Evolutionary conservation across 1,140 invertebrate genomes (phyloP).

Genomic region (Drosophila elegans): DNA sequence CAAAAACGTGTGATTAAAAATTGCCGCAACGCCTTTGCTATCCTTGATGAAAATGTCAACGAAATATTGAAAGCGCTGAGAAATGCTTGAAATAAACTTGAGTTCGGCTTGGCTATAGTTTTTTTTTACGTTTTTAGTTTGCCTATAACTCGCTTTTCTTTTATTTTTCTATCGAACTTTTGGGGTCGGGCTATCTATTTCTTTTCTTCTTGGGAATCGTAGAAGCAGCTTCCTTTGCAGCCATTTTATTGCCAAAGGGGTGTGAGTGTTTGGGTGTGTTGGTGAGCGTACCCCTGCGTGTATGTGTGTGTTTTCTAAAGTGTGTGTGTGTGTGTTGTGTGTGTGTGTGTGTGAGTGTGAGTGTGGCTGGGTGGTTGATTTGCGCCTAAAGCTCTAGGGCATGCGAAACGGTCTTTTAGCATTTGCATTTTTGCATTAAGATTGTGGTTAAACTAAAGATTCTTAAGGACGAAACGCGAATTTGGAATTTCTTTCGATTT

Average conservation of each 20-base stretch:
- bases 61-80: constrained; percentile 75
- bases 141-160: constrained; percentile 24
- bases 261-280: constrained; percentile 49
- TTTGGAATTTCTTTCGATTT: constrained; percentile 77
- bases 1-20: constrained; percentile 59
- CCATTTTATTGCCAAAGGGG: constrained; percentile 80
- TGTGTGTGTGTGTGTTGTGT: constrained; percentile 53
- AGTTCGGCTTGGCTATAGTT: constrained; percentile 22
- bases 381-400: constrained; percentile 66
- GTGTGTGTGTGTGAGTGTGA: constrained; percentile 50
- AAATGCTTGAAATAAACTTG: constrained; percentile 51
- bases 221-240: constrained; percentile 82
- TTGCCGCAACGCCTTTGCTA: constrained; percentile 68
- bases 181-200: constrained; percentile 73
- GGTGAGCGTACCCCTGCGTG: constrained; percentile 58
- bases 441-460: constrained; percentile 67
- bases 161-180: constrained; percentile 39
- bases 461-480: constrained; percentile 68
- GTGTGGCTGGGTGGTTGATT: constrained; percentile 71
- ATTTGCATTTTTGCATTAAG: constrained; percentile 48
- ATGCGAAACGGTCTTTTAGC: constrained; percentile 65
- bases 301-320: constrained; percentile 38
- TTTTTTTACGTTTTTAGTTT: background rate
- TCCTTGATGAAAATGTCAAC: constrained; percentile 67
- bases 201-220: constrained; percentile 83